Base-by-base conservation (phyloP, 2,888 invertebrate genomes). In the Agrotis puta region DNA sequence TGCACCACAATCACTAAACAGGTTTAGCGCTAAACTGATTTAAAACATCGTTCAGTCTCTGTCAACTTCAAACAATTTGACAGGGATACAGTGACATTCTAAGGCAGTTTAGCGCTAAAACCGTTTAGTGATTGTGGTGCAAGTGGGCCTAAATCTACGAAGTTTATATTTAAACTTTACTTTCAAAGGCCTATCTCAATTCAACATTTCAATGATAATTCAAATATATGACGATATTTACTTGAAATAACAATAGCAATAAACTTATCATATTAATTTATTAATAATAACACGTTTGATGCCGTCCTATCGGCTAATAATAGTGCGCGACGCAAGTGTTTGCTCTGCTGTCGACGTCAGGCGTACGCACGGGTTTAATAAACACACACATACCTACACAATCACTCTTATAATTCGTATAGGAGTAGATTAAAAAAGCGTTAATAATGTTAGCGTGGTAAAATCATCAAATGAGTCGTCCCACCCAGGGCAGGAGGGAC, bases 211-310 rank as follows among this genome's bases (percentile, higher is more conserved):
- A 76, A 65, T n/a, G n/a, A n/a, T 64, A 24, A 73, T 64, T 79
- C n/a, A 58, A 53, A 57, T 62, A 62, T 57, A 63, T 53, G 20
- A 54, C 13, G 13, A 20, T 79, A 79, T 73, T 73, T 24, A 62
- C 61, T 65, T 18, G 72, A 72, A 58, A 50, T 53, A 57, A 64
- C 59, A 75, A 71, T 56, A 71, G 53, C 64, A 72, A 73, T 64
- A 58, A 78, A 78, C 27, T 64, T 79, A 79, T 79, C 63, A 27
- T 6, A 45, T 56, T 82, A 54, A 80, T 74, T 66, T 59, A 70
- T 70, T 74, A 58, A 51, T 48, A 59, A 70, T 59, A 56, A 59
- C 13, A 58, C 20, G 43, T 20, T 65, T 63, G 33, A 54, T 70
- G 59, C 39, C 53, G 54, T 70, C 59, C 16, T 61, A 20, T 74